Base-by-base conservation (phyloP, 1,140 invertebrate genomes). In the Calephelis nemesis region DNA sequence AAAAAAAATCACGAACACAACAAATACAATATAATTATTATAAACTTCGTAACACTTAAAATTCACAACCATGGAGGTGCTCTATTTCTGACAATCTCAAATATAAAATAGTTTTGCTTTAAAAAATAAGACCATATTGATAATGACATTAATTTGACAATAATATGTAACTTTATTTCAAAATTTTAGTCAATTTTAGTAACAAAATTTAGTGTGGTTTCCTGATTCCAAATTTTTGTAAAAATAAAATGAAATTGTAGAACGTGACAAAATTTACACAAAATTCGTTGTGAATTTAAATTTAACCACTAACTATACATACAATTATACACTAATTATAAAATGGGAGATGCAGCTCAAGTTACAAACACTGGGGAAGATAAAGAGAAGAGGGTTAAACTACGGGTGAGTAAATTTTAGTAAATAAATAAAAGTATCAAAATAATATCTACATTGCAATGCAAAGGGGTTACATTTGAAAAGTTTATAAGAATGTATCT, bases 381-480 rank as follows among this genome's bases (percentile, higher is more conserved):
- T 47, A 86, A 87, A 62, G 82, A 85, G 67, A 90, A 90, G 65
- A 77, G 78, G 65, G 87, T 90, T 19, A 90, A 90, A 79, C 78
- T 90, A 70, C 74, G 83, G 65, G 85, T 89, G 71, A 71, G 68
- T 71, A 60, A 47, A 9, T 13, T 42, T 7, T 12, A 1, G 50
- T 49, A n/a, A 49, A 45, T 10, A 19, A 15, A 47, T 11, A 19
- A 50, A 15, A 63, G 19, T 19, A 45, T 9, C 48, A 49, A 49
- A 49, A 49, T 12, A 11, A 49, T 12, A 5, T 49, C 8, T 49
- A 49, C 10, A 49, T 45, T 30, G 30, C 30, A 30, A 30, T 30
- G 30, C 30, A 30, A 30, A 30, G 30, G 30, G 30, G 30, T 30
- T 30, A 30, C 30, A 30, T 30, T 30, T 30, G 30, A 30, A 30